Evolutionary conservation across 2,113 vertebrate species (phyloP), one percentile per base, ranked within the genome.

Genomic region (Tragelaphus imberbis): DNA sequence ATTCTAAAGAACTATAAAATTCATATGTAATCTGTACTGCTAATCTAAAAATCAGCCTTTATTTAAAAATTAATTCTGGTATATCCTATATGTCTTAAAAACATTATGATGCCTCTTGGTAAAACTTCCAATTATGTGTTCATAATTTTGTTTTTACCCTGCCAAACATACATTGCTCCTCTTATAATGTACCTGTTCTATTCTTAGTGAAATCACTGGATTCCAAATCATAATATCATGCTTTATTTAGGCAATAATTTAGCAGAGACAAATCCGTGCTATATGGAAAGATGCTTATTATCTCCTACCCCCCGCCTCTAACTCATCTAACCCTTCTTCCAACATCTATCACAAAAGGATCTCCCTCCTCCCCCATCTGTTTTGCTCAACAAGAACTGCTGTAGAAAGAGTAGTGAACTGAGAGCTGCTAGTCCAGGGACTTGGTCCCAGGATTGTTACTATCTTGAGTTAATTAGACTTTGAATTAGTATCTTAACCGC

Each of bases 121-220:
- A 94, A 96, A 95, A 89, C 68, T 94, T 93, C 86, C 68, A 94
- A 81, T 97, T 96, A 90, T 71, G 19, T 94, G 56, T 82, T 97
- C 82, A 59, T 89, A 75, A 90, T 93, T 96, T 97, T 89, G 55
- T 96, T 97, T 96, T 96, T 84, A 96, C 94, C 49, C 82, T 91
- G 61, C 92, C 93, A 97, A 79, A 44, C 47, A 65, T 49, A 90
- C 21, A 33, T 63, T 68, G 53, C 58, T 84, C 30, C 9, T 81
- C 47, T 36, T 94, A 51, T 49, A 94, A 68, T 82, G 84, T 51
- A 94, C 8, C 30, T 80, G 68, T 59, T 90, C 56, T 82, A 49
- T 68, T 90, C 63, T 84, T 88, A 94, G 68, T 90, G 68, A 97
- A 88, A 86, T 93, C 51, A 80, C 77, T 80, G 81, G 36, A 59